These are phyloP conservation scores for Camptogramma bilineatum DNA, from an alignment of 2,888 invertebrate species.

Conservation along the genomic window DNA sequence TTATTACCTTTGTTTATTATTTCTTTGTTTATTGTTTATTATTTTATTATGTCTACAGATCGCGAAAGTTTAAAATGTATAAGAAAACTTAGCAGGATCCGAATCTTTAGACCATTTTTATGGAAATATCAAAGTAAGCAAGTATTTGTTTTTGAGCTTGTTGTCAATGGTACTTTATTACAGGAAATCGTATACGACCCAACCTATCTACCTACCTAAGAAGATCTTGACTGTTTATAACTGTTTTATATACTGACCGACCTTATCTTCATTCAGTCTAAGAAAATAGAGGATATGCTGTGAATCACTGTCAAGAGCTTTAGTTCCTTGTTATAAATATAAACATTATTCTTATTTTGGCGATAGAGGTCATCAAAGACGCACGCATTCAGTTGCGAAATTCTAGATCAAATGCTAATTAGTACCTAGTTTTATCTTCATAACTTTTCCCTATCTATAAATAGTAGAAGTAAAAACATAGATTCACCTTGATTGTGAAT, in stretches of 20 bases:
- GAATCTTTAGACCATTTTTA: too few relatives aligned
- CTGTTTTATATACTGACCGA: background rate
- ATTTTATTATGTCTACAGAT: too few relatives aligned
- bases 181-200: background rate
- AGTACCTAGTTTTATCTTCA: background rate
- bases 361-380: conserved; percentile 16
- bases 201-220: too few relatives aligned
- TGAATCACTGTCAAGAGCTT: conserved; percentile 10
- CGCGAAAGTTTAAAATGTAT: too few relatives aligned
- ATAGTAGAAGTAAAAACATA: too few relatives aligned
- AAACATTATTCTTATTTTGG: conserved; percentile 3
- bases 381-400: conserved; percentile 25
- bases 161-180: background rate
- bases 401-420: conserved; percentile 21
- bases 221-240: background rate
- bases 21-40: too few relatives aligned
- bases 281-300: conserved; percentile 1
- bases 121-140: too few relatives aligned
- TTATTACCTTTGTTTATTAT: too few relatives aligned
- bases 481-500: conserved; percentile 71
- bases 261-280: background rate
- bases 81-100: too few relatives aligned
- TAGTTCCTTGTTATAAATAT: conserved; percentile 6
- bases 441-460: conserved; percentile 14
- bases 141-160: background rate